A percentile compares a stretch with the other conserved stretches of the same genome.
Conservation (phyloP, 2,797 vertebrate species). For the Urosaurus nigricauda region DNA sequence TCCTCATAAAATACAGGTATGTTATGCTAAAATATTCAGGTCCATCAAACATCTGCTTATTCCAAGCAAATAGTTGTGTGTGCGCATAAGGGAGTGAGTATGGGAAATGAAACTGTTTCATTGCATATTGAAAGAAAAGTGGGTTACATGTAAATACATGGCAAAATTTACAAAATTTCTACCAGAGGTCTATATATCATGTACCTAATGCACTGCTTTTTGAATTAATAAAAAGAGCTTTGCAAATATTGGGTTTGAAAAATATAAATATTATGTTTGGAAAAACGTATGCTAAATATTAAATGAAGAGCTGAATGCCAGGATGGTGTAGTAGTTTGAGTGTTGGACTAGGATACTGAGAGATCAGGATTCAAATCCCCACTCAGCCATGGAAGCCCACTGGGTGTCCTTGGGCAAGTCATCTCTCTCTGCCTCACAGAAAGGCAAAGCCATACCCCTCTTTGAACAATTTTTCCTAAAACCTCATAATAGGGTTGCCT, state of each 20-base stretch:
- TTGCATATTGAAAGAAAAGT: not conserved
- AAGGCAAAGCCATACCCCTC: too few relatives aligned
- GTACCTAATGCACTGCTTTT: not conserved
- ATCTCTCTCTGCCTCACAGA: too few relatives aligned
- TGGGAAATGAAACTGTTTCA: not conserved
- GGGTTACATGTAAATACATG: not conserved
- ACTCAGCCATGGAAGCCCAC: too few relatives aligned
- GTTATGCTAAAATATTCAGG: constrained; percentile 42
- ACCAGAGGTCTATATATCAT: not conserved
- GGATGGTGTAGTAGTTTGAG: not conserved
- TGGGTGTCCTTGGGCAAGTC: too few relatives aligned
- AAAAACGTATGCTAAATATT: not conserved
- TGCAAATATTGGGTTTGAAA: not conserved
- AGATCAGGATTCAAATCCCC: too few relatives aligned
- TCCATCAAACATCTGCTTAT: not conserved
- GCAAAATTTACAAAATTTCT: constrained; percentile 35
- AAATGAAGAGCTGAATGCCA: not conserved
- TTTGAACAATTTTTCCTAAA: too few relatives aligned
- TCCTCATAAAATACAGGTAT: constrained; percentile 40
- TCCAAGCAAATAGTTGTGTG: constrained; percentile 16
- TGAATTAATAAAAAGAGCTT: constrained; percentile 26
- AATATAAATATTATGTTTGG: not conserved
- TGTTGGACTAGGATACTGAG: too few relatives aligned
- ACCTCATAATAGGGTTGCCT: too few relatives aligned
- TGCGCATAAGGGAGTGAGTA: not conserved